These are phyloP conservation scores for Hypsibius dujardini DNA, from an alignment of 1,140 invertebrate genomes.

Conservation along the genomic window DNA sequence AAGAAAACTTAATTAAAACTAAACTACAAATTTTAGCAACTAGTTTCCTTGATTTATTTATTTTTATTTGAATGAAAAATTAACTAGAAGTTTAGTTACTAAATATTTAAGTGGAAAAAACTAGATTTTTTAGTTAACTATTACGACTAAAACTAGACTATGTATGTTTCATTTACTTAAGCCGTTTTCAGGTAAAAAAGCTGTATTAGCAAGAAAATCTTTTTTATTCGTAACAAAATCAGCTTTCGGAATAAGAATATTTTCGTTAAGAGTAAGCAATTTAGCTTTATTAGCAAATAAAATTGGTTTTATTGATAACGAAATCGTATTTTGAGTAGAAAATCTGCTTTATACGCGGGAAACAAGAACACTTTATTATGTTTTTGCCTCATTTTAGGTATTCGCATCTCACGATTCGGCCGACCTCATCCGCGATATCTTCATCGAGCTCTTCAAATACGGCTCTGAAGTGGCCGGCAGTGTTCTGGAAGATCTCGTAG, in stretches of 20 bases:
- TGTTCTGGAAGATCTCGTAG: not conserved
- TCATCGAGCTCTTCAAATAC: slow-evolving; percentile 17
- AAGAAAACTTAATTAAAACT: not conserved
- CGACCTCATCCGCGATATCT: not conserved
- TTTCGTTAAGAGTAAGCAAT: not conserved
- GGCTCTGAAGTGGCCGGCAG: not conserved
- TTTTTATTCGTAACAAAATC: not conserved
- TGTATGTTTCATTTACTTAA: not conserved
- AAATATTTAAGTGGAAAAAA: not conserved
- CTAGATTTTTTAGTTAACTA: not conserved
- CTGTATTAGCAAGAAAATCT: too few species aligned
- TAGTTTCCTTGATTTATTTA: not conserved
- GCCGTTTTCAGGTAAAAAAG: not conserved
- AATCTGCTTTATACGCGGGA: not conserved
- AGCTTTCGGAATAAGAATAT: not conserved
- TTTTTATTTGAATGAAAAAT: not conserved
- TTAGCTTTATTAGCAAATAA: not conserved
- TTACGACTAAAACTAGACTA: not conserved
- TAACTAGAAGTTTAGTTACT: not conserved
- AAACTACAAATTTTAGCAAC: not conserved
- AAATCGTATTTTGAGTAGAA: not conserved
- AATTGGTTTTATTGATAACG: not conserved
- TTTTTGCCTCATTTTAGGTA: not conserved
- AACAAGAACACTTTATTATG: not conserved
- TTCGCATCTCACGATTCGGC: not conserved